Base-by-base conservation (phyloP, 2,797 vertebrate genomes). In the Intellagama lesueurii region DNA sequence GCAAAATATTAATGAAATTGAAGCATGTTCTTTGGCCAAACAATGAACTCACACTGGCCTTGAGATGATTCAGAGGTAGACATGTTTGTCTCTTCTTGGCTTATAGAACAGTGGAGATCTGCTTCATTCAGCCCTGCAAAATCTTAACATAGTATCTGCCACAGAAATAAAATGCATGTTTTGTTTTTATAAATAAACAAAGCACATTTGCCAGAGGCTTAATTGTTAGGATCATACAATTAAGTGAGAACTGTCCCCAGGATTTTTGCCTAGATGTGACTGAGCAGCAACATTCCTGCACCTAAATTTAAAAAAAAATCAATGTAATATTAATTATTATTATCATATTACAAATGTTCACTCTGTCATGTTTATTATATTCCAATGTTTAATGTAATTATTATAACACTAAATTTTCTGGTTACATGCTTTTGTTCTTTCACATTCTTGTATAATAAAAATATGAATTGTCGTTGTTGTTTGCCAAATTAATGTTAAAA, bases 11-110 rank as follows among this genome's bases (percentile, higher is more conserved):
- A 95, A 94, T 91, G 87, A 92, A 94, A 95, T 89, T 91, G 83
- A 94, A 96, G 94, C 69, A 5, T 90, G 94, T 94, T 89, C 92
- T 95, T 90, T 86, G 82, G 93, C 92, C 90, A 90, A 93, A 96
- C 91, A 96, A 94, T 89, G 82, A 93, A 78, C 70, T 94, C 90
- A 82, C 78, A 81, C 86, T 76, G 81, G 91, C 91, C 94, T 90
- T 77, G 72, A 84, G 94, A 93, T 88, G 86, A 91, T 93, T 95
- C 79, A 91, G 86, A 94, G 94, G 91, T 94, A 82, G 90, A 93
- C 88, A 81, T 83, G 91, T 91, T 94, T 94, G 90, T 91, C 88
- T 47, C 88, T 88, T 90, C 82, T 44, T 79, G 24, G 88, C 83
- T 92, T 87, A 89, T 91, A 91, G 85, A 88, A 93, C 95, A 94